Evolutionary conservation across 2,888 invertebrate species (phyloP), one percentile per base, ranked within the genome.

Genomic region (Lasioglossum marginatum): DNA sequence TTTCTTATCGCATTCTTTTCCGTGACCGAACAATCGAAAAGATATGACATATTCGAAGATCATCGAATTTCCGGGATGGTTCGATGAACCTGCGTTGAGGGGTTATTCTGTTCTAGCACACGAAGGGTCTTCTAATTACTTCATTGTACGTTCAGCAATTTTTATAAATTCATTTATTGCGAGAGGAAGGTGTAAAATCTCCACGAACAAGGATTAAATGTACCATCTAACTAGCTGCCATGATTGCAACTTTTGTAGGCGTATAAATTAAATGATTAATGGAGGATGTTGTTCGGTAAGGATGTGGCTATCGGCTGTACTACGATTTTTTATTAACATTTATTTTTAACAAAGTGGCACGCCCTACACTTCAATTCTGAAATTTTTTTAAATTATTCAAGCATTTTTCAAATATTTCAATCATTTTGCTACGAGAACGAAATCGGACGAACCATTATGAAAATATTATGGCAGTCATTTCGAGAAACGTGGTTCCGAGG

Each of bases 1-100:
- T 37, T 81, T 76, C 8, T 57, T 72, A 76, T 16, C n/a, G 52
- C 63, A 63, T 83, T 83, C 52, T 66, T 43, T 19, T 40, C 12
- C 37, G n/a, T 19, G 23, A 63, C 72, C 45, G 31, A 76, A 16
- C 14, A 43, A 40, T 45, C 14, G n/a, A 10, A 12, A 10, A 48
- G 34, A 37, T 48, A 70, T 10, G 23, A 37, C 19, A 12, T 23
- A 43, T n/a, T 19, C 14, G 16, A 34, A 4, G 19, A 43, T 73
- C 31, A 10, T 52, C 14, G 66, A 27, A 66, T 40, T 19, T 31
- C 3, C 19, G 19, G 14, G 16, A 31, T n/a, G 14, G 16, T 48
- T 52, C 31, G 10, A 40, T 19, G 48, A 37, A 48, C 14, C 48
- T 48, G 2, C 23, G 8, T 19, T 6, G 6, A 19, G 4, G 52